These are phyloP conservation scores for Lathamus discolor DNA, from an alignment of 2,113 vertebrate genomes.

Conservation along the genomic window DNA sequence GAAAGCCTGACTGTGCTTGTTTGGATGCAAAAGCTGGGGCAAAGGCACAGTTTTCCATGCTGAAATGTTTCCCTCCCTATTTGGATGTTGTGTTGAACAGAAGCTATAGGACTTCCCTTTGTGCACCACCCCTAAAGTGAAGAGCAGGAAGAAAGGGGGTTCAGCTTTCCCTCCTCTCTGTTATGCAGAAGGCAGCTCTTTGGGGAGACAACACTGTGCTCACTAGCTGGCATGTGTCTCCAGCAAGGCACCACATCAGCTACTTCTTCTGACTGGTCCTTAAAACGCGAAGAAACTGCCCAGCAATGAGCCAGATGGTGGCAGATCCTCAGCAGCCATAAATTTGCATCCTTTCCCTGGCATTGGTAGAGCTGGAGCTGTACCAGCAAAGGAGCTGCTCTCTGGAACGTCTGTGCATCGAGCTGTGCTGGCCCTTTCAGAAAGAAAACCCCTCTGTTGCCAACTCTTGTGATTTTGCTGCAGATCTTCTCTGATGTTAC, in stretches of 20 bases:
- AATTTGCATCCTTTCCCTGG: neutral
- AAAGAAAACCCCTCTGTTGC: neutral
- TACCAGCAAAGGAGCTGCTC: neutral
- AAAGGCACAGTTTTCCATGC: neutral
- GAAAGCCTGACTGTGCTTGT: neutral
- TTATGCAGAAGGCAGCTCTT: neutral
- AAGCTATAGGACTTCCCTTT: neutral
- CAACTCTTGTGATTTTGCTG: neutral
- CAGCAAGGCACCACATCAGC: neutral
- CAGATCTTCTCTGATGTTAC: neutral
- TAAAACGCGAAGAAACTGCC: neutral
- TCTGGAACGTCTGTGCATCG: neutral
- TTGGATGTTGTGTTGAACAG: neutral
- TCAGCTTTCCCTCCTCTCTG: neutral
- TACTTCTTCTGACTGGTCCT: neutral
- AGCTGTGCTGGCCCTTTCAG: neutral
- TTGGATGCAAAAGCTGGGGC: neutral
- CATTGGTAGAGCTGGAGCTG: neutral
- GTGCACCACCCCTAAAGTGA: neutral
- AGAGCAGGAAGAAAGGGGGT: neutral
- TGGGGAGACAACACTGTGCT: rapidly evolving
- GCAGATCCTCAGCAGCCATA: neutral
- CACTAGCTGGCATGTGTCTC: neutral
- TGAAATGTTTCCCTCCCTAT: neutral
- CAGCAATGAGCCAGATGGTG: neutral